Conservation (phyloP, 2,888 invertebrate genomes). For the Dromius quadrimaculatus region DNA sequence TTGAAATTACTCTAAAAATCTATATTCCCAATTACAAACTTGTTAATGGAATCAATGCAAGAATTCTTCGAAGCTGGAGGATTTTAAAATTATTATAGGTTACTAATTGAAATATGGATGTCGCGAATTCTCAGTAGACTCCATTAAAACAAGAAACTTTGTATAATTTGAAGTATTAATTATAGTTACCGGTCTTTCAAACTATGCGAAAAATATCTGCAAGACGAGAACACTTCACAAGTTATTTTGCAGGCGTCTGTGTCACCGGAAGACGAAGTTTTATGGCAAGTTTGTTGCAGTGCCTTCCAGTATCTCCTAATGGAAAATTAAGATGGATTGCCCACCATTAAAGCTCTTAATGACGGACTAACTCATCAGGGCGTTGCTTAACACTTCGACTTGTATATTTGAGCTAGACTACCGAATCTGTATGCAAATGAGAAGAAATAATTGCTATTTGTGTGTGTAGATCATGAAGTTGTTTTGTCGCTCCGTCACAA, state of each 20-base stretch:
- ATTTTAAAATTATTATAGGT: too few species aligned
- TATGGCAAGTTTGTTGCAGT: constrained; percentile 42
- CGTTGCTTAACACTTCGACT: constrained; percentile 44
- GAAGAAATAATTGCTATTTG: too few species aligned
- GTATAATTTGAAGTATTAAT: constrained; percentile 47
- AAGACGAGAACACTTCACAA: constrained; percentile 21
- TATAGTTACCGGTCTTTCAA: constrained; percentile 39
- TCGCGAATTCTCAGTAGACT: not conserved
- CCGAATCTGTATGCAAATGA: constrained; percentile 45
- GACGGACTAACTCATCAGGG: constrained; percentile 38
- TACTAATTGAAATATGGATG: constrained; percentile 28
- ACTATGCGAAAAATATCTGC: too few species aligned
- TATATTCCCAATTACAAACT: too few species aligned
- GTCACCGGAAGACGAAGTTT: constrained; percentile 42
- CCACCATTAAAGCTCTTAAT: constrained; percentile 43
- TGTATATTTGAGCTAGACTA: too few species aligned
- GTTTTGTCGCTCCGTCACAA: too few species aligned
- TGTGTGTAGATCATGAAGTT: too few species aligned
- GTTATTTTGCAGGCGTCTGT: constrained; percentile 45
- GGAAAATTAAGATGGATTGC: constrained; percentile 52
- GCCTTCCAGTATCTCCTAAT: constrained; percentile 46
- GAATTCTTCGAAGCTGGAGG: too few species aligned
- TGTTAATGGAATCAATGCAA: too few species aligned
- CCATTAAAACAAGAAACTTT: not conserved
- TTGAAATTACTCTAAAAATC: too few species aligned